Conservation (phyloP, 2,888 invertebrate genomes). For the Operophtera brumata region DNA sequence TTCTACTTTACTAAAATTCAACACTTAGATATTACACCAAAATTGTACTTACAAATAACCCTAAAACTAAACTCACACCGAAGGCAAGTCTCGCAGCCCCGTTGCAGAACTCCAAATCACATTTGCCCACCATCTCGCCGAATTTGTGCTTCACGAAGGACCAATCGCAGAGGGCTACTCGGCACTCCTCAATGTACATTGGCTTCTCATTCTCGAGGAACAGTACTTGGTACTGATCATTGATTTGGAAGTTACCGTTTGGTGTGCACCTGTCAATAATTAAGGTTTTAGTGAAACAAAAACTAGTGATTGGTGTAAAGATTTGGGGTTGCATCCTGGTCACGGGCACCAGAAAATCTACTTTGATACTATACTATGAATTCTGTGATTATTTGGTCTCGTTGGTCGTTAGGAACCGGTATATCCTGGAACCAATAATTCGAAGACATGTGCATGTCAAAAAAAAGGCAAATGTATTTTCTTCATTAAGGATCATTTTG, state of each 20-base stretch:
- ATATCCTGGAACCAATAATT: too few relatives aligned
- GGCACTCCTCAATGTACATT: constrained; percentile 84
- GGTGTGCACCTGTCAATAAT: constrained; percentile 74
- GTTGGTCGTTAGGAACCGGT: too few relatives aligned
- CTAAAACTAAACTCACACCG: constrained; percentile 36
- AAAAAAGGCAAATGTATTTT: too few relatives aligned
- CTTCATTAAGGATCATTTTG: too few relatives aligned
- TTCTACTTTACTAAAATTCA: background rate
- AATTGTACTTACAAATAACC: constrained; percentile 28
- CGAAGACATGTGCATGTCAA: too few relatives aligned
- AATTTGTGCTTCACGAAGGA: constrained; percentile 82
- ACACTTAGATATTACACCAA: constrained; percentile 16
- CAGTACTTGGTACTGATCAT: constrained; percentile 72
- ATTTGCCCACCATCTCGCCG: constrained; percentile 75
- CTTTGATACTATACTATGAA: too few relatives aligned
- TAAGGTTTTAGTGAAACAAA: background rate
- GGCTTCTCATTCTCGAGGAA: constrained; percentile 88
- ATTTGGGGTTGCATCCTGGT: too few relatives aligned
- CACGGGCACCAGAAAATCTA: too few relatives aligned
- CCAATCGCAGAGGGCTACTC: constrained; percentile 90
- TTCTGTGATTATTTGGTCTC: too few relatives aligned
- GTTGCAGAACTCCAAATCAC: constrained; percentile 81
- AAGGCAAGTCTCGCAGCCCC: constrained; percentile 41
- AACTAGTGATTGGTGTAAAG: too few relatives aligned
- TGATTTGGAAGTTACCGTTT: constrained; percentile 67